Evolutionary conservation across 2,888 invertebrate genomes (phyloP), one percentile per base, ranked within the genome.

Genomic region (Nowickia ferox): DNA sequence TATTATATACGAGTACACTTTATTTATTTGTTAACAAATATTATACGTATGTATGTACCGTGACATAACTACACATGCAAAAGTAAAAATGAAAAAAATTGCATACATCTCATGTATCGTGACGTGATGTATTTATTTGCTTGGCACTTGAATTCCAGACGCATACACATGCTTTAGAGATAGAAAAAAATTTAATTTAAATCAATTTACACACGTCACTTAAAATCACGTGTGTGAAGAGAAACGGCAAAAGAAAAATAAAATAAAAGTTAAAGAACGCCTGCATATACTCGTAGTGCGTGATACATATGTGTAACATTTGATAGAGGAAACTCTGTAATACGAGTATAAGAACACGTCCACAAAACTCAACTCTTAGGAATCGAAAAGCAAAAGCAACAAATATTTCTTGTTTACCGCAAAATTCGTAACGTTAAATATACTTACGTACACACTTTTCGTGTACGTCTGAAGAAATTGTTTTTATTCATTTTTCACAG

Each of bases 131-230:
- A 38, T 76, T 42, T 75, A 55, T 86, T 82, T 85, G 72, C 69
- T 79, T 86, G 75, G 53, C 83, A 83, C 86, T 86, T 74, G 78
- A 83, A 83, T 86, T 76, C 71, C 30, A 79, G 65, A 79, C 79
- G 65, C 79, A 76, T 59, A 61, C 57, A 53, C 30, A 71, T 57
- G 55, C 63, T 57, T 40, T 44, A 17, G 30, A 46, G 38, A 61
- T n/a, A 6, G 1, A 42, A 61, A 17, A 11, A 40, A 90, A 89
- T 88, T 89, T 91, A 91, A 91, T 91, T 90, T 90, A 91, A 92
- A 92, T 92, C 92, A 89, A 90, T 92, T 92, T 91, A 88, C 90
- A 88, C 90, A 90, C 90, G 89, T 91, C 90, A 90, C 89, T 90
- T 89, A 88, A 89, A 90, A 90, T 76, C 82, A 65, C 77, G 69